A percentile compares a stretch with the other conserved stretches of the same genome.
These are phyloP conservation scores for Cynaeus angustus DNA, from an alignment of 2,888 invertebrate genomes.

Conservation along the genomic window DNA sequence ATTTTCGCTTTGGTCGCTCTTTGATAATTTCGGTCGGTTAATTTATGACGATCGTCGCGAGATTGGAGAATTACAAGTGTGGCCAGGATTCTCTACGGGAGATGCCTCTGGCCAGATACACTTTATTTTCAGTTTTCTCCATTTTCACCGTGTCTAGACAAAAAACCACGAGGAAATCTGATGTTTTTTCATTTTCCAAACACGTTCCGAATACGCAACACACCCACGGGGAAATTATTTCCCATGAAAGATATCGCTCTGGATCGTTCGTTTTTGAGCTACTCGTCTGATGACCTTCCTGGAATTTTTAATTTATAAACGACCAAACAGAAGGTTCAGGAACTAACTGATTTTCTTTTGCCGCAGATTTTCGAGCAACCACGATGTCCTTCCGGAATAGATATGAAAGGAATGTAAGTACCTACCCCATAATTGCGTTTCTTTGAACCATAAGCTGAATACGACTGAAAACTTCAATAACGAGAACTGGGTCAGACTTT, in stretches of 20 bases:
- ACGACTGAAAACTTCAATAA: background rate
- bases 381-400: conserved; percentile 10
- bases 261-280: too few species aligned
- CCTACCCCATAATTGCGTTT: background rate
- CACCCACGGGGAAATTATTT: conserved; percentile 1
- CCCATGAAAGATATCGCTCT: too few species aligned
- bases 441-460: background rate
- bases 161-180: too few species aligned
- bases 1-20: too few species aligned
- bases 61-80: too few species aligned
- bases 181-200: background rate
- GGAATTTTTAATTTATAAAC: conserved; percentile 5
- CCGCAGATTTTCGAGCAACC: conserved; percentile 16
- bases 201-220: background rate
- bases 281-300: background rate
- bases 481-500: conserved; percentile 2
- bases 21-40: too few species aligned
- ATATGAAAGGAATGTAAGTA: conserved; percentile 24
- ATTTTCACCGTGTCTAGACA: too few species aligned
- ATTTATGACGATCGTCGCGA: too few species aligned
- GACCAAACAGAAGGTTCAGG: background rate
- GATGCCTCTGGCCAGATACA: too few species aligned
- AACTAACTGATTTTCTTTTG: conserved; percentile 6
- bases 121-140: too few species aligned
- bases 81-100: too few species aligned